phyloP scores from a whole-genome alignment of 2,888 invertebrate species.

The Xylota sylvarum region DNA sequence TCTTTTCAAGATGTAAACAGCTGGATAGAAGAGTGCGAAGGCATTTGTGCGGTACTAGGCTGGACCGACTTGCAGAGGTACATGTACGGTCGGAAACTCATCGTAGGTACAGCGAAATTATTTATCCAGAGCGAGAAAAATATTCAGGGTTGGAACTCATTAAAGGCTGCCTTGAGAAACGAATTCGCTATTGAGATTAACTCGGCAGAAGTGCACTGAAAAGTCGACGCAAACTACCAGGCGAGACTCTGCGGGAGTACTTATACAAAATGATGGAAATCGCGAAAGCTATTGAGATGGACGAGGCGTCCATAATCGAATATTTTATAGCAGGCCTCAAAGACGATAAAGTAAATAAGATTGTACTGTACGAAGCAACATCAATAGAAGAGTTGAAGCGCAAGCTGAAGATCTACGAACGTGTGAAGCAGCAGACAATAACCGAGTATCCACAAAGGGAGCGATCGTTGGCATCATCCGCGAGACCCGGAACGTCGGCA shows the following conservation, averaged over 20 bases:
- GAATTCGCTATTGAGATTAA: constrained; percentile 27
- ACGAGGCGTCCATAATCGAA: constrained; percentile 17
- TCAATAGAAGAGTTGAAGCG: constrained; percentile 34
- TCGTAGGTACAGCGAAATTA: background rate
- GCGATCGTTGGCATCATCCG: too few relatives aligned
- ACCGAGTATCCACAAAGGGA: background rate
- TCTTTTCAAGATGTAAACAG: too few relatives aligned
- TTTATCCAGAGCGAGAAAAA: too few relatives aligned
- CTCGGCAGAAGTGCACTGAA: constrained; percentile 44
- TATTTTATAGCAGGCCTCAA: too few relatives aligned
- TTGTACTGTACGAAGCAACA: constrained; percentile 44
- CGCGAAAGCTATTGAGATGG: constrained; percentile 32
- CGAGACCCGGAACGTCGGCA: too few relatives aligned
- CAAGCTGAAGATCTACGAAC: constrained; percentile 29
- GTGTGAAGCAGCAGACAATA: too few relatives aligned
- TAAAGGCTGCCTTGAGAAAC: constrained; percentile 32
- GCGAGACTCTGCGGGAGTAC: constrained; percentile 8
- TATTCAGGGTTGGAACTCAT: constrained; percentile 10
- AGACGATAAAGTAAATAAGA: constrained; percentile 33
- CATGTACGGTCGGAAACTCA: background rate
- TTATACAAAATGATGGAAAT: constrained; percentile 36
- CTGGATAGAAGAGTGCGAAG: too few relatives aligned
- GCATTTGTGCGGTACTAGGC: constrained; percentile 1
- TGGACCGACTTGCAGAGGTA: constrained; percentile 45
- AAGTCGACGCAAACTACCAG: constrained; percentile 26